Base-by-base conservation (phyloP, 2,888 invertebrate species). In the Perithous albicinctus region DNA sequence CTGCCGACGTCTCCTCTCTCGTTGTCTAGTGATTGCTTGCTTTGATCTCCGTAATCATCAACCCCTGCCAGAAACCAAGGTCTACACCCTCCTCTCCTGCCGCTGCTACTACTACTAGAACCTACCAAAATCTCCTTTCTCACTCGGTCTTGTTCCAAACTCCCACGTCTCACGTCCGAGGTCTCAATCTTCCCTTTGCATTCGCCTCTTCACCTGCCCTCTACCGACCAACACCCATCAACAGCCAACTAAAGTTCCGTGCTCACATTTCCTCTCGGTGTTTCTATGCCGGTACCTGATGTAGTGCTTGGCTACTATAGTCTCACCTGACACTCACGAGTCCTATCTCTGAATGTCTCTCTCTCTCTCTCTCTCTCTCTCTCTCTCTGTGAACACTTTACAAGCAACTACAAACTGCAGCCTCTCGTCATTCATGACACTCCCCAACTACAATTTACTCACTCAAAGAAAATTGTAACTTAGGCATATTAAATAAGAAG, bases 41-140 rank as follows among this genome's bases (percentile, higher is more conserved):
- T 91, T 91, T 91, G 90, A 91, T 91, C 91, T 91, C 87, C 84
- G 88, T 91, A 91, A 91, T 91, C 90, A 90, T 89, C 86, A 86
- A 84, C 85, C 86, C 86, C 84, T 78, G 12, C 85, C 76, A 66
- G 74, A 80, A 82, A 83, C 84, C 85, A 46, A 61, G 63, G 46
- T 61, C 77, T 63, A 56, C 64, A 61, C 41, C 59, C 70, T 70
- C 41, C 26, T 26, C 69, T 41, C 35, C 61, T 66, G 64, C 26
- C 26, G 54, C 12, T 56, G 26, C 54, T 54, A n/a, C 54, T n/a
- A 29, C 54, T 70, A 54, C 73, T 20, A 67, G 41, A 35, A 4
- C 41, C 3, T 18, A 51, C 51, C 18, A 35, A 35, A 46, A 23
- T 61, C 35, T 38, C 59, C 61, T 63, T 63, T 63, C 46, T 77